A percentile compares a stretch with the other conserved stretches of the same genome.
Conservation (phyloP, 1,140 invertebrate genomes). For the Eriocheir sinensis region DNA sequence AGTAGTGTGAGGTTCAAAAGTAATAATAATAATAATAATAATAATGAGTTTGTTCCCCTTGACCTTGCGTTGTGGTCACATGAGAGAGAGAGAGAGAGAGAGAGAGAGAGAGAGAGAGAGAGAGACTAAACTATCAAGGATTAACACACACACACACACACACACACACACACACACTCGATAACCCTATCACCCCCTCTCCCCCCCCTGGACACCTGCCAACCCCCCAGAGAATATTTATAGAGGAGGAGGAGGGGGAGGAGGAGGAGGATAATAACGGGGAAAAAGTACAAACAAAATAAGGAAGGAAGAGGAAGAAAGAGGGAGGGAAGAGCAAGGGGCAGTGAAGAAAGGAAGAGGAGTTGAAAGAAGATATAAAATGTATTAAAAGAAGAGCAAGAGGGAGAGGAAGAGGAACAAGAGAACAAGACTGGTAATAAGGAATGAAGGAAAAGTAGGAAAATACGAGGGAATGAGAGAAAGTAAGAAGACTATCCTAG, state of each 20-base stretch:
- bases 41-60: too few relatives aligned
- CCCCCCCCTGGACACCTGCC: background rate
- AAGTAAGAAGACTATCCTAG: too few relatives aligned
- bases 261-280: background rate
- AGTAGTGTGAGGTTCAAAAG: too few relatives aligned
- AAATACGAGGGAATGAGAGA: too few relatives aligned
- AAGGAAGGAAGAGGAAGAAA: background rate
- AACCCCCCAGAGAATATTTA: background rate
- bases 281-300: background rate
- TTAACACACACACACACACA: too few relatives aligned
- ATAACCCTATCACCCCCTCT: background rate
- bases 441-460: too few relatives aligned
- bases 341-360: too few relatives aligned
- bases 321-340: too few relatives aligned
- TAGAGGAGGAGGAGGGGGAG: background rate
- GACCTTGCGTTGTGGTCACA: background rate
- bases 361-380: background rate
- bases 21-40: too few relatives aligned
- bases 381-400: too few relatives aligned
- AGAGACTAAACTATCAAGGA: constrained; percentile 25
- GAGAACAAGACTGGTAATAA: too few relatives aligned
- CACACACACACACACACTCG: too few relatives aligned
- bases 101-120: constrained; percentile 2
- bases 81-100: background rate
- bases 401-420: background rate